Evolutionary conservation across 2,797 vertebrate genomes (phyloP).

Genomic region (Mycteria americana): DNA sequence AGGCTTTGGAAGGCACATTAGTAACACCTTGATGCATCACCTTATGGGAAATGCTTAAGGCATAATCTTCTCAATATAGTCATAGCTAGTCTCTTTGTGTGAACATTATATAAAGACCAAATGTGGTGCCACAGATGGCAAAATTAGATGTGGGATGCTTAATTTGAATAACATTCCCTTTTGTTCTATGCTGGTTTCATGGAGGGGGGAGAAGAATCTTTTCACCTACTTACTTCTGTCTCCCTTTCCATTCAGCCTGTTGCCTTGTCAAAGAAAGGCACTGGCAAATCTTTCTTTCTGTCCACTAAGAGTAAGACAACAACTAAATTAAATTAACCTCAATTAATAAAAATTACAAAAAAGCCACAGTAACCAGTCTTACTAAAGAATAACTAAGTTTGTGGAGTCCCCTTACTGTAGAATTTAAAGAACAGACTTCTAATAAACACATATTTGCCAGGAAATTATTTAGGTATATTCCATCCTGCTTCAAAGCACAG

Average conservation of each 20-base stretch:
- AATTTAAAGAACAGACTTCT: not conserved
- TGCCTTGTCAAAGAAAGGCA: not conserved
- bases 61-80: not conserved
- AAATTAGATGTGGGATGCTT: not conserved
- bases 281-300: not conserved
- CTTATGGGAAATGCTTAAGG: not conserved
- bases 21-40: slow-evolving; percentile 6
- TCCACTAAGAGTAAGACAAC: not conserved
- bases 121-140: slow-evolving; percentile 4
- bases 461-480: not conserved
- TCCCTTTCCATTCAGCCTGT: not conserved
- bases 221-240: not conserved
- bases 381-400: not conserved
- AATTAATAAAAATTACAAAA: not conserved
- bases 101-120: not conserved
- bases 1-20: not conserved
- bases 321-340: not conserved
- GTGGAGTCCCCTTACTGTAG: not conserved
- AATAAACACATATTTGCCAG: not conserved
- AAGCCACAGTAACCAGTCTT: not conserved
- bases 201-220: not conserved
- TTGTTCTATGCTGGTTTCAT: not conserved
- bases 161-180: not conserved
- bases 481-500: not conserved
- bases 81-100: not conserved